A percentile compares a stretch with the other conserved stretches of the same genome.
Evolutionary conservation across 2,797 vertebrate species (phyloP).

Genomic region (Characodon lateralis): DNA sequence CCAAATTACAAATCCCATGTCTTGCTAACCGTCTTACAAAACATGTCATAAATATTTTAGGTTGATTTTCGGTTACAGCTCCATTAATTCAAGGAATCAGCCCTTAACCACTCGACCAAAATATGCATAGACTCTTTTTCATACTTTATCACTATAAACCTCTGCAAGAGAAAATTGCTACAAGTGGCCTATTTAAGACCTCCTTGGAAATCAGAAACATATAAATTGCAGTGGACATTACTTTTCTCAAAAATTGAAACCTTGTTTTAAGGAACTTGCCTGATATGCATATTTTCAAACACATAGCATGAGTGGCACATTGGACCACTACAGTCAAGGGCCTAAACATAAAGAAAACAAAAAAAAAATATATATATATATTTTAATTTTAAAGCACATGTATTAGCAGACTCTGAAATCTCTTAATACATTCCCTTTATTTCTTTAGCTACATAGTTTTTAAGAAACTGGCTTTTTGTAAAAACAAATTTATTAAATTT

Average conservation of each 20-base stretch:
- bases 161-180: neutral
- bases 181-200: neutral
- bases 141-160: neutral
- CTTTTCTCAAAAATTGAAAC: neutral
- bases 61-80: neutral
- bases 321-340: neutral
- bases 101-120: neutral
- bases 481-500: too few species aligned
- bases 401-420: too few species aligned
- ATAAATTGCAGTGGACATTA: neutral
- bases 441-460: too few species aligned
- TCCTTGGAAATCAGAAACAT: neutral
- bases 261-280: neutral
- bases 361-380: too few species aligned
- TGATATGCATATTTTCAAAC: too few species aligned
- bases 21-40: neutral
- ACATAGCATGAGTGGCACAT: too few species aligned
- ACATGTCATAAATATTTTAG: neutral
- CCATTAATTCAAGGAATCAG: slow-evolving; percentile 2
- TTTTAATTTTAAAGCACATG: too few species aligned
- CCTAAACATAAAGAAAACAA: too few species aligned
- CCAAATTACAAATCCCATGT: neutral
- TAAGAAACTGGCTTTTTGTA: too few species aligned
- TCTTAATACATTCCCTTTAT: too few species aligned
- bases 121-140: neutral